Evolutionary conservation across 2,113 vertebrate species (phyloP).

Genomic region (Periophthalmus modestus): DNA sequence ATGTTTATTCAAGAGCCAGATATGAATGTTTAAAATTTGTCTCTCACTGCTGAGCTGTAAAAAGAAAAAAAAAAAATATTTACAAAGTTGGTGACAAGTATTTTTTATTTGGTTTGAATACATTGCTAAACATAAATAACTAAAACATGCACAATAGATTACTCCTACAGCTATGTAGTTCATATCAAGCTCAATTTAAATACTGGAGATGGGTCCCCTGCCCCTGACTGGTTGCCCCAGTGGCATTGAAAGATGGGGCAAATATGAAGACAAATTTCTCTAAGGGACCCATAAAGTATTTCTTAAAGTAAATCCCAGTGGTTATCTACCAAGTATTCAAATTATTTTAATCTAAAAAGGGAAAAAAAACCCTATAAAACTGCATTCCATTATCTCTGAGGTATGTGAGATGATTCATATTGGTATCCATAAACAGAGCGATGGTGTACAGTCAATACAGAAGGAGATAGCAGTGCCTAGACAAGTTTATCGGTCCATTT

Average conservation of each 20-base stretch:
- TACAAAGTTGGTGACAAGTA: too few species aligned
- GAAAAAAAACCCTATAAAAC: neutral
- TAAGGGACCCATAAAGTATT: too few species aligned
- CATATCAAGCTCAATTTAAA: neutral
- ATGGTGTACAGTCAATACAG: constrained; percentile 1
- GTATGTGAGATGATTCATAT: constrained; percentile 16
- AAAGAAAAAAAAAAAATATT: constrained; percentile 2
- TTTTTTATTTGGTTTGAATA: neutral
- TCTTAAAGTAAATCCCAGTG: too few species aligned
- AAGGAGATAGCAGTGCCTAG: neutral
- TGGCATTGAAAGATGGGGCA: too few species aligned
- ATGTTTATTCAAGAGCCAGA: constrained; percentile 8
- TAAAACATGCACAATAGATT: neutral
- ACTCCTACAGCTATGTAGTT: neutral
- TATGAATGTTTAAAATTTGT: neutral
- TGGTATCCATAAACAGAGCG: constrained; percentile 34
- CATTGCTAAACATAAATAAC: neutral
- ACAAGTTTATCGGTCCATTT: constrained; percentile 8
- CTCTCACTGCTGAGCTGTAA: constrained; percentile 19
- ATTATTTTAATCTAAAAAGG: neutral
- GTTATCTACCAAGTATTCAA: neutral
- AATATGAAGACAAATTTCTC: too few species aligned
- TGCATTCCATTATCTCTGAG: constrained; percentile 9
- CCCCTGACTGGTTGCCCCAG: too few species aligned
- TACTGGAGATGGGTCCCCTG: too few species aligned